Base-by-base conservation (phyloP, 1,140 invertebrate genomes). In the Episyrphus balteatus region DNA sequence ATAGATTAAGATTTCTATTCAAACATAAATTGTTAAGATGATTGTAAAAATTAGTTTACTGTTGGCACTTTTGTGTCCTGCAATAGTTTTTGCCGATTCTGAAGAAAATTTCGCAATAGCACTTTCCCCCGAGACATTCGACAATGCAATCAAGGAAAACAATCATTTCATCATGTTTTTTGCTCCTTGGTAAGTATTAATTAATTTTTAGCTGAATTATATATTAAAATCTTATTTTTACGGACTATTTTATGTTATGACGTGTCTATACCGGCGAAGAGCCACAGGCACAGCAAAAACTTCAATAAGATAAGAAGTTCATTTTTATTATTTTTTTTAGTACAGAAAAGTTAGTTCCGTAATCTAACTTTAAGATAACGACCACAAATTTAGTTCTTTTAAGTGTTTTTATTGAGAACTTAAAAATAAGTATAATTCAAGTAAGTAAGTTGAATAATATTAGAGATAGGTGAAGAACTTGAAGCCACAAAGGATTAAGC, bases 151-250 rank as follows among this genome's bases (percentile, higher is more conserved):
- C 15, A 66, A 75, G 32, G 73, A 73, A 52, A 81, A 79, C 34
- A 60, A 81, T 33, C 78, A 78, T 2, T 84, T 88, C 57, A 75
- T 86, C 6, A 83, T 85, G 63, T 87, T 86, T 59, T 86, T 79
- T 62, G 83, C 83, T n/a, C 83, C 83, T 10, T 86, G 84, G 83
- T 79, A 67, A 71, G 67, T 64, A 21, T 34, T 49, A 10, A 46
- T 17, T 12, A 36, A 38, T 32, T 19, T 36, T 42, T 14, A 36
- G 40, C 30, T 26, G 15, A 7, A 5, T 40, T 39, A 40, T n/a
- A n/a, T n/a, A 12, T 47, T 31, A 26, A 14, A 39, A 47, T 11
- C 14, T 9, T 18, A 36, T 21, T 26, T 33, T 26, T 40, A 13
- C 7, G 15, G 15, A 47, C 7, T 13, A 30, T 33, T 33, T 31